phyloP scores from a whole-genome alignment of 2,888 invertebrate species.

The Scaeva pyrastri region DNA sequence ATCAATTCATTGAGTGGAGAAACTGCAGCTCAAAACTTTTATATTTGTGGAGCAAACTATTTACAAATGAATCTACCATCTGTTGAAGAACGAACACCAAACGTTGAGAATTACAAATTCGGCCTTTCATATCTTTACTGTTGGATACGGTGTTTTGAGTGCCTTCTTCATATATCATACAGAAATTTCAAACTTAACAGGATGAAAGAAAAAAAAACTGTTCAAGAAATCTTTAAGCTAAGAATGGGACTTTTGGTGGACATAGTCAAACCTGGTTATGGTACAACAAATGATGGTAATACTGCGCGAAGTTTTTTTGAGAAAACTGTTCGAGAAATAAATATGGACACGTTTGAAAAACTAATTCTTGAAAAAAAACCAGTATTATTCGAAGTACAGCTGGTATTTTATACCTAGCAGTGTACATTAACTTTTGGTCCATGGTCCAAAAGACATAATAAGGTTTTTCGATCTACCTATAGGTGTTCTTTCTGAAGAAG shows the following conservation, averaged over 20 bases:
- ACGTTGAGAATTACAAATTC: background rate
- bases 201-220: background rate
- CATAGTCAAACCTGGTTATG: background rate
- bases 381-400: background rate
- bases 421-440: background rate
- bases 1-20: background rate
- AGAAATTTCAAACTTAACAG: too few relatives aligned
- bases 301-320: too few relatives aligned
- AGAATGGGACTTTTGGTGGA: background rate
- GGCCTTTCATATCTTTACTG: background rate
- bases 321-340: too few relatives aligned
- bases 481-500: background rate
- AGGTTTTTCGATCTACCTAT: constrained; percentile 4
- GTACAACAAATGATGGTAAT: too few relatives aligned
- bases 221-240: background rate
- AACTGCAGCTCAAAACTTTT: background rate
- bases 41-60: too few relatives aligned
- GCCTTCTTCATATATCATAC: background rate
- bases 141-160: background rate
- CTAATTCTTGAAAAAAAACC: too few relatives aligned
- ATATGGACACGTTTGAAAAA: background rate
- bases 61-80: too few relatives aligned
- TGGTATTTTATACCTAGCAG: too few relatives aligned
- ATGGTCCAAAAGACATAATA: background rate
- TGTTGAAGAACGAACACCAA: too few relatives aligned